Conservation (phyloP, 2,888 invertebrate species). For the Drosophila prostipennis region DNA sequence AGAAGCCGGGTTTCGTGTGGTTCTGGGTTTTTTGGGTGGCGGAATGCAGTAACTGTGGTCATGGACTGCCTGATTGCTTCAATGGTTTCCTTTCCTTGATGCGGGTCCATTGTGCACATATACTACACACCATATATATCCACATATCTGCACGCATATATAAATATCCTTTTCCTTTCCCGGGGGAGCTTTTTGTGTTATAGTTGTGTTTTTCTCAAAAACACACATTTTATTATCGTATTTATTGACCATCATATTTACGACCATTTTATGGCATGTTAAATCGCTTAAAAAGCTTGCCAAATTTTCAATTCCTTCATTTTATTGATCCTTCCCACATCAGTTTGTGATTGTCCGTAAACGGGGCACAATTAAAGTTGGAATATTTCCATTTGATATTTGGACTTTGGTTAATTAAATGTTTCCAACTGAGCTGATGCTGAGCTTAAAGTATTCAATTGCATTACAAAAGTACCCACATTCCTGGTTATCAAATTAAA, state of each 20-base stretch:
- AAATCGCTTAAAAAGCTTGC: constrained; percentile 56
- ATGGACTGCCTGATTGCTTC: constrained; percentile 58
- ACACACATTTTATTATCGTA: constrained; percentile 63
- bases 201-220: constrained; percentile 50
- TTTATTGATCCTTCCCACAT: constrained; percentile 59
- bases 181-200: constrained; percentile 53
- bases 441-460: constrained; percentile 16
- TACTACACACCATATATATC: neutral
- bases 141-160: constrained; percentile 17
- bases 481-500: constrained; percentile 7
- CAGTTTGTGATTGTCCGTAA: neutral
- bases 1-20: constrained; percentile 19
- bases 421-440: constrained; percentile 20
- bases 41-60: constrained; percentile 50
- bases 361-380: constrained; percentile 22
- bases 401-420: constrained; percentile 34
- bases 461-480: neutral
- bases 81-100: constrained; percentile 62
- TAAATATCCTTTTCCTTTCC: constrained; percentile 40
- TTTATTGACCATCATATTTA: constrained; percentile 73
- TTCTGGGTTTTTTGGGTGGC: neutral
- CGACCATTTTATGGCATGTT: constrained; percentile 52
- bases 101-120: constrained; percentile 62
- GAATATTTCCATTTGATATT: constrained; percentile 29
- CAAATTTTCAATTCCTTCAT: constrained; percentile 44